Conservation (phyloP, 2,888 invertebrate species). For the Adineta ricciae region DNA sequence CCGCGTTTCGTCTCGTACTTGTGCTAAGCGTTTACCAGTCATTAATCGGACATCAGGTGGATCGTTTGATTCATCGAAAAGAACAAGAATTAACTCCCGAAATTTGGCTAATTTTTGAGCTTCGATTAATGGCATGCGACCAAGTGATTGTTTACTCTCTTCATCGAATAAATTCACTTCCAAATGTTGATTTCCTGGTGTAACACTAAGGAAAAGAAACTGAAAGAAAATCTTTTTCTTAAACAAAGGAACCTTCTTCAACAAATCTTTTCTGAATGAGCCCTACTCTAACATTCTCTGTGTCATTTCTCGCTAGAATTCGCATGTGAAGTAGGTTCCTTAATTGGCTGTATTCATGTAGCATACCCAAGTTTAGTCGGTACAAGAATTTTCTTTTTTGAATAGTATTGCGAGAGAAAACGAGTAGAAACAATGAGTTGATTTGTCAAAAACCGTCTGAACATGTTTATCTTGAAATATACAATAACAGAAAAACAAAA, state of each 20-base stretch:
- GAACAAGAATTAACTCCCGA: not conserved
- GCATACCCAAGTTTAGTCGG: not conserved
- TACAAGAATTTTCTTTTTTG: constrained; percentile 17
- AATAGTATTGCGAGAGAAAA: constrained; percentile 18
- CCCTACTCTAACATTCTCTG: too few relatives aligned
- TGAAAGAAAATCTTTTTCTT: not conserved
- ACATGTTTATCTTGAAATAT: not conserved
- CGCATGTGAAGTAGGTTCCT: too few relatives aligned
- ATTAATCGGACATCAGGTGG: constrained; percentile 12
- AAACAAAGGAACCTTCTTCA: not conserved
- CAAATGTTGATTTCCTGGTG: constrained; percentile 7
- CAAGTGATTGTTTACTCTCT: not conserved
- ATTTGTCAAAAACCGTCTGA: not conserved
- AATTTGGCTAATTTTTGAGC: constrained; percentile 4
- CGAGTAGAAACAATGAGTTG: not conserved
- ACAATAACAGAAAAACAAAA: not conserved
- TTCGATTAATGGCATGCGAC: not conserved
- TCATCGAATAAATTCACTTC: constrained; percentile 15
- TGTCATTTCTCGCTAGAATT: too few relatives aligned
- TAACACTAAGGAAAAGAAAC: not conserved
- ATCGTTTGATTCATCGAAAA: constrained; percentile 9
- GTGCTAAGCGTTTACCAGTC: not conserved
- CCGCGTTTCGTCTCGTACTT: not conserved
- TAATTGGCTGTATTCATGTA: too few relatives aligned
- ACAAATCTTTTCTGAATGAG: too few relatives aligned